Evolutionary conservation across 2,113 vertebrate genomes (phyloP).

Genomic region (Lipotes vexillifer): DNA sequence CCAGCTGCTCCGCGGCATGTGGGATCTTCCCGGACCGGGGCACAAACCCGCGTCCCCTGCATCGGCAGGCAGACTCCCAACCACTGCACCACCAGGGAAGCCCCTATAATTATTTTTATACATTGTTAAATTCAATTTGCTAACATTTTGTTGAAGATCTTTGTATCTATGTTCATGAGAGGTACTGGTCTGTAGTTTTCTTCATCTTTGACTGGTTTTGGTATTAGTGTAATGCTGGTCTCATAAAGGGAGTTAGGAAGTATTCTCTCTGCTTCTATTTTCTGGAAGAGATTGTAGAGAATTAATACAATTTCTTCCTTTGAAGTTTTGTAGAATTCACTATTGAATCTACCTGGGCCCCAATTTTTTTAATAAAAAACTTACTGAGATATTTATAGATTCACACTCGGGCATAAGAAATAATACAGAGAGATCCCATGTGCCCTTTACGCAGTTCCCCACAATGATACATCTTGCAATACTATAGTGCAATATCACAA

Average conservation of each 20-base stretch:
- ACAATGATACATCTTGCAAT: background rate
- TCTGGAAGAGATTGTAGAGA: background rate
- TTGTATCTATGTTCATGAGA: background rate
- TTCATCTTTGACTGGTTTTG: background rate
- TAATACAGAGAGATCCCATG: background rate
- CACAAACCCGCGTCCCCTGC: too few species aligned
- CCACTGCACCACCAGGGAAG: too few species aligned
- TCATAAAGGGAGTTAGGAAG: background rate
- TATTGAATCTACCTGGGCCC: background rate
- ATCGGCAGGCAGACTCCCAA: too few species aligned
- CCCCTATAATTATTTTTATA: background rate
- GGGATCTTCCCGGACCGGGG: too few species aligned
- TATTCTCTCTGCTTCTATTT: background rate
- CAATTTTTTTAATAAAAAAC: background rate
- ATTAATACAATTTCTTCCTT: background rate
- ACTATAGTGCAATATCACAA: background rate
- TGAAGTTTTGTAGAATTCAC: background rate
- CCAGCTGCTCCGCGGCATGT: too few species aligned
- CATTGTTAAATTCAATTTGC: background rate
- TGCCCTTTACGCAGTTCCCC: background rate
- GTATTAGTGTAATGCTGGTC: background rate
- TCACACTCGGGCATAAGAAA: background rate
- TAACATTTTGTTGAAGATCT: background rate
- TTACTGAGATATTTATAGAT: background rate
- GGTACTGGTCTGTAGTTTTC: background rate